A percentile compares a stretch with the other conserved stretches of the same genome.
Conservation (phyloP, 2,888 invertebrate genomes). For the Amphipyra tragopoginis region DNA sequence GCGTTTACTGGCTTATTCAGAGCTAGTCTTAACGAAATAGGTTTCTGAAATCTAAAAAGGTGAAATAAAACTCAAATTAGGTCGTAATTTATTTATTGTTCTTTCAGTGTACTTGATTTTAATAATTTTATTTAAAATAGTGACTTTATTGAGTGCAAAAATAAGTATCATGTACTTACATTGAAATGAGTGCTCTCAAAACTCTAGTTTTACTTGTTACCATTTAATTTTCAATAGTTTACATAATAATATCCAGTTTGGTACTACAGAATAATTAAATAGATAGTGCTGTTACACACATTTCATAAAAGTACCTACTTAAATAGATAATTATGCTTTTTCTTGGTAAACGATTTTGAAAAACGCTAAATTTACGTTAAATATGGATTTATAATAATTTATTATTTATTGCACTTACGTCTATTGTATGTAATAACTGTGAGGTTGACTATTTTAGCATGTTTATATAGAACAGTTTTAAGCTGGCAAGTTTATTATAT, state of each 20-base stretch:
- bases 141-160: slow-evolving; percentile 87
- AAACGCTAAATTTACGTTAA: slow-evolving; percentile 37
- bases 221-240: slow-evolving; percentile 56
- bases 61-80: slow-evolving; percentile 72
- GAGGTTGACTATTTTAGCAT: slow-evolving; percentile 14
- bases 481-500: not conserved
- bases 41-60: not conserved
- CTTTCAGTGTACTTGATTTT: slow-evolving; percentile 81
- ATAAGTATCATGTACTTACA: slow-evolving; percentile 81
- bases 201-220: slow-evolving; percentile 69
- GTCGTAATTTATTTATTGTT: slow-evolving; percentile 82
- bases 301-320: slow-evolving; percentile 53
- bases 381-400: slow-evolving; percentile 37
- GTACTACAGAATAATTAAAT: slow-evolving; percentile 58
- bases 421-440: slow-evolving; percentile 42
- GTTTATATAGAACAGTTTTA: not conserved
- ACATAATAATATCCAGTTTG: slow-evolving; percentile 58
- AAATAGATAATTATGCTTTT: slow-evolving; percentile 40
- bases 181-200: slow-evolving; percentile 84
- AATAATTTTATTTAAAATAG: slow-evolving; percentile 87
- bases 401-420: slow-evolving; percentile 39
- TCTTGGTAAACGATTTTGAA: slow-evolving; percentile 35
- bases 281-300: slow-evolving; percentile 49
- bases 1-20: not conserved
- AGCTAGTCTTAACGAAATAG: not conserved